A percentile compares a stretch with the other conserved stretches of the same genome.
Evolutionary conservation across 2,113 vertebrate genomes (phyloP).

Genomic region (Ophthalmolycus amberensis): DNA sequence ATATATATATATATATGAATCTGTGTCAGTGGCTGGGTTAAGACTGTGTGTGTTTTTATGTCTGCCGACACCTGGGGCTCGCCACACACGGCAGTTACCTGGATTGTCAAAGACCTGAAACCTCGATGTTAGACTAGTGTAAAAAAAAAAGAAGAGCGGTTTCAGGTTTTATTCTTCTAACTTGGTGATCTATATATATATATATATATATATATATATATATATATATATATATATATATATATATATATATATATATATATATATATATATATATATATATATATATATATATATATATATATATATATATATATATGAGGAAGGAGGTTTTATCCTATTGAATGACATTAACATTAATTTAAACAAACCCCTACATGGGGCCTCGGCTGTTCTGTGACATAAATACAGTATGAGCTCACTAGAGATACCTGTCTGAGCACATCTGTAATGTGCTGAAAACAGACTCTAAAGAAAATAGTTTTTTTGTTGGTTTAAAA

Average conservation of each 20-base stretch:
- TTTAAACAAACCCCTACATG: too few relatives aligned
- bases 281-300: too few relatives aligned
- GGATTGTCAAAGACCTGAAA: constrained; percentile 1
- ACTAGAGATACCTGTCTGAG: background rate
- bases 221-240: too few relatives aligned
- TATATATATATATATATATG: too few relatives aligned
- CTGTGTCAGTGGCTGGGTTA: constrained; percentile 27
- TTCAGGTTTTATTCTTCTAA: background rate
- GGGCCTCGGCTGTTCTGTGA: background rate
- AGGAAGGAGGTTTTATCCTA: background rate
- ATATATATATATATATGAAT: constrained; percentile 30
- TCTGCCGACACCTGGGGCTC: constrained; percentile 21
- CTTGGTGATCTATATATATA: background rate
- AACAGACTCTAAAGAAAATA: background rate
- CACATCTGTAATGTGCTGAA: background rate
- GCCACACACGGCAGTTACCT: constrained; percentile 12
- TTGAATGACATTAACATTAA: background rate
- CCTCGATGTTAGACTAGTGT: background rate
- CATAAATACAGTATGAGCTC: background rate
- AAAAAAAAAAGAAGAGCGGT: background rate
- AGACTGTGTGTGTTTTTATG: constrained; percentile 31
- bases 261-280: too few relatives aligned
- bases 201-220: too few relatives aligned
- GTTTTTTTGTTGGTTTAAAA: background rate
- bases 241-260: too few relatives aligned